Evolutionary conservation across 2,888 invertebrate species (phyloP), one percentile per base, ranked within the genome.

Genomic region (Xestia xanthographa): DNA sequence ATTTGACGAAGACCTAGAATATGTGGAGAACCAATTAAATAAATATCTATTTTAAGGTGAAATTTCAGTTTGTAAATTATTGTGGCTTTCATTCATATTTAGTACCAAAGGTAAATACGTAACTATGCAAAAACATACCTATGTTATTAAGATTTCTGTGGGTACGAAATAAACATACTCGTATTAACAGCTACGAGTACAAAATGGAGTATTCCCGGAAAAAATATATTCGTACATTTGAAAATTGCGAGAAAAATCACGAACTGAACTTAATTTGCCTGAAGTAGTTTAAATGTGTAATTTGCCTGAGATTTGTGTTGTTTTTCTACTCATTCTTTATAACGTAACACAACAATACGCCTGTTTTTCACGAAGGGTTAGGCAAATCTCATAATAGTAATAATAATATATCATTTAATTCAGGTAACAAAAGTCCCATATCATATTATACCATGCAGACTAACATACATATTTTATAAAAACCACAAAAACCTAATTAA

Each of bases 61-160:
- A 73, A 38, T 17, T 56, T 74, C 6, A 26, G 9, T 14, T 45
- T 22, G 45, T 63, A 9, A 76, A 82, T 26, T 48, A 48, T 56
- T 38, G 20, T 34, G 26, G 0, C 38, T 63, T 48, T 41, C 43
- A 63, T 17, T n/a, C 41, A 41, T 81, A 38, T 63, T 63, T 53
- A 41, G 45, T 41, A 75, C n/a, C 45, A n/a, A 53, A 75, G 48
- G 48, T 60, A 72, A 72, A 60, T 60, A 50, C 14, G 20, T 43
- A 34, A 4, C 34, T 43, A 34, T 14, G 38, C 20, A 29, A 50
- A 38, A 76, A 45, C 29, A 63, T 45, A 45, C 14, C 26, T 22
- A 26, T n/a, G 12, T 41, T 29, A 63, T 82, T 63, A 77, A 43
- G 5, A 45, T 53, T 53, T 29, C 4, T 53, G 8, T 45, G 3